Evolutionary conservation across 1,140 invertebrate genomes (phyloP), one percentile per base, ranked within the genome.

Genomic region (Theocolax elegans): DNA sequence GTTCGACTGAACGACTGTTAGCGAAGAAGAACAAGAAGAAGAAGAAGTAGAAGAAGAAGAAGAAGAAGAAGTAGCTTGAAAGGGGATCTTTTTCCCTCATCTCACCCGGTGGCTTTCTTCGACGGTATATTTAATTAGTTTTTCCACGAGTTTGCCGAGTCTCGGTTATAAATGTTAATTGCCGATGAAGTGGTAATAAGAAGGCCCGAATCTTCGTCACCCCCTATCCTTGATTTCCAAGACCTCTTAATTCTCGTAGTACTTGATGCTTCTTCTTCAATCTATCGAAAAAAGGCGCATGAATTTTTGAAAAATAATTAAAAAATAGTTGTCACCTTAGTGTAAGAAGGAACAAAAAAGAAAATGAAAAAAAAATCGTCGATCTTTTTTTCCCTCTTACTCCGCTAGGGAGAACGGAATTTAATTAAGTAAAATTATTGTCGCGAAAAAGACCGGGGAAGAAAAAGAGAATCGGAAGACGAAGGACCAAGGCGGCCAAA

Each of bases 341-440:
- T 6, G 10, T 35, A 35, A 35, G 10, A 35, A 13, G 49, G 59
- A 21, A 9, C n/a, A 17, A 8, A 25, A 46, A 17, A 15, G 40
- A 23, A 23, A 9, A 23, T 13, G 12, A 51, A 66, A 67, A 72
- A 72, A 67, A 63, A 72, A 56, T 72, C 63, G 67, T 64, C 25
- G 63, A 73, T 67, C 19, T 51, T 59, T 53, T 49, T 66, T 29
- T 38, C 44, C 27, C 17, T 59, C 9, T 59, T 42, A 10, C 7
- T 35, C 35, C 23, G 13, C 19, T 49, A n/a, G 48, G 17, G 81
- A 85, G 83, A 86, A 85, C 83, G 85, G 85, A 86, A 86, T 86
- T 86, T 86, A 86, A 86, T 86, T 86, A 86, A 86, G 83, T 85
- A 81, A 85, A 86, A 86, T 85, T 86, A 86, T 84, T 85, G 84